A percentile compares a stretch with the other conserved stretches of the same genome.
These are phyloP conservation scores for Struthidea cinerea DNA, from an alignment of 2,113 vertebrate genomes.

Conservation along the genomic window DNA sequence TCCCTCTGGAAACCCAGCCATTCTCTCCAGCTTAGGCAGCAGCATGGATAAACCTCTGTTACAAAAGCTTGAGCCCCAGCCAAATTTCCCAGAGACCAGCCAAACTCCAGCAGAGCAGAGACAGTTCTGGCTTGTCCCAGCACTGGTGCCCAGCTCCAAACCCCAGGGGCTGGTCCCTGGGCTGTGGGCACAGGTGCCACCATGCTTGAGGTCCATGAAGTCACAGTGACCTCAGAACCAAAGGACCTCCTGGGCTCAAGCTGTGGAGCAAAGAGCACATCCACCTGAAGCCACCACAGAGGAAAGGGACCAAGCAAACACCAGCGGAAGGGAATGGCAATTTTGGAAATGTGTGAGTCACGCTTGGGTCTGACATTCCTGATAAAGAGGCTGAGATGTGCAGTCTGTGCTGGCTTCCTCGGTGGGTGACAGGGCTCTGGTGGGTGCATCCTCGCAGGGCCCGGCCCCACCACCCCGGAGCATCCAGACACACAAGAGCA, in stretches of 20 bases:
- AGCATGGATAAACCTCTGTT: not conserved
- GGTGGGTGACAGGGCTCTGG: fast-evolving
- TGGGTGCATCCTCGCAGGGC: not conserved
- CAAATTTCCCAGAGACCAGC: not conserved
- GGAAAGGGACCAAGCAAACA: not conserved
- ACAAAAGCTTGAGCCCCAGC: not conserved
- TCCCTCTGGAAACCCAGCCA: not conserved
- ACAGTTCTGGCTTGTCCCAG: not conserved
- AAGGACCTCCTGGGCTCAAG: not conserved
- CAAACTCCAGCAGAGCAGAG: not conserved
- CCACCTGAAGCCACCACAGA: fast-evolving
- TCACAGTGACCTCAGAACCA: not conserved
- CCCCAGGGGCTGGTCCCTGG: not conserved
- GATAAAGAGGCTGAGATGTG: not conserved
- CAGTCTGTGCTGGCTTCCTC: not conserved
- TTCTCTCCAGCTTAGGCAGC: not conserved
- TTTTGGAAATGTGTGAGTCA: not conserved
- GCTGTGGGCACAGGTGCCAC: not conserved
- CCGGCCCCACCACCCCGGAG: not conserved
- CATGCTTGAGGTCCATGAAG: not conserved
- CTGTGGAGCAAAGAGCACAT: not conserved
- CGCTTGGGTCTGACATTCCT: not conserved
- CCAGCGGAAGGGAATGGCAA: not conserved
- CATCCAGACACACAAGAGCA: not conserved
- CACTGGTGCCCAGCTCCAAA: not conserved